Evolutionary conservation across 1,140 invertebrate species (phyloP).

Genomic region (Colletes gigas): DNA sequence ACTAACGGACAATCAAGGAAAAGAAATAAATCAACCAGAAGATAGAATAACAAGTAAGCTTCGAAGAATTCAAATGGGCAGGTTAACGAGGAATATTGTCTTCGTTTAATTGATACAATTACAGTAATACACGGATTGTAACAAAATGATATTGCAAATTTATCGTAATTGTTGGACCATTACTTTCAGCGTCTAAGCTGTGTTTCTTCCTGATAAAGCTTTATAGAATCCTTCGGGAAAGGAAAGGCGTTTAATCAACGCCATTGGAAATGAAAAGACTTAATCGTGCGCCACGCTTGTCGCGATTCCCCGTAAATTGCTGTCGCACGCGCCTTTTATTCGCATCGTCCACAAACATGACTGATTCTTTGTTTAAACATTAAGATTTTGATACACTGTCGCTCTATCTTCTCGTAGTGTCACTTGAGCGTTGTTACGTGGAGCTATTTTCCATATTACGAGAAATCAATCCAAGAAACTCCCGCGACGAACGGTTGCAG

Average conservation of each 20-base stretch:
- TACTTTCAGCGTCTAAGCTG: constrained; percentile 14
- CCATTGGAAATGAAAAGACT: neutral
- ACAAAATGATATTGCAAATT: constrained; percentile 19
- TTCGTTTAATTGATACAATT: neutral
- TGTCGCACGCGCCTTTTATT: no score
- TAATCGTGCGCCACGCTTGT: no score
- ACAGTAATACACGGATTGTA: neutral
- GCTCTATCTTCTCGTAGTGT: no score
- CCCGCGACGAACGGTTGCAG: neutral
- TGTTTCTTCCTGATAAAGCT: constrained; percentile 16
- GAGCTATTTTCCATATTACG: neutral
- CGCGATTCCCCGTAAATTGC: no score
- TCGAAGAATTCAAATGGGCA: neutral
- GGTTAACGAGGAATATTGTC: neutral
- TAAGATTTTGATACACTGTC: no score
- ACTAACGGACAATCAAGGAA: neutral
- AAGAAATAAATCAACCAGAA: neutral
- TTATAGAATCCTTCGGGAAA: constrained; percentile 3
- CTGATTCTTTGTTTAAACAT: no score
- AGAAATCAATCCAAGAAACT: neutral
- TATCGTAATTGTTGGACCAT: constrained; percentile 22
- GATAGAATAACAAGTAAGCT: neutral
- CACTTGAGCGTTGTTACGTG: neutral
- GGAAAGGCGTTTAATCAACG: constrained; percentile 7
- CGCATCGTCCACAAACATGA: no score